Evolutionary conservation across 2,113 vertebrate genomes (phyloP), one percentile per base, ranked within the genome.

Genomic region (Engraulis encrasicolus): DNA sequence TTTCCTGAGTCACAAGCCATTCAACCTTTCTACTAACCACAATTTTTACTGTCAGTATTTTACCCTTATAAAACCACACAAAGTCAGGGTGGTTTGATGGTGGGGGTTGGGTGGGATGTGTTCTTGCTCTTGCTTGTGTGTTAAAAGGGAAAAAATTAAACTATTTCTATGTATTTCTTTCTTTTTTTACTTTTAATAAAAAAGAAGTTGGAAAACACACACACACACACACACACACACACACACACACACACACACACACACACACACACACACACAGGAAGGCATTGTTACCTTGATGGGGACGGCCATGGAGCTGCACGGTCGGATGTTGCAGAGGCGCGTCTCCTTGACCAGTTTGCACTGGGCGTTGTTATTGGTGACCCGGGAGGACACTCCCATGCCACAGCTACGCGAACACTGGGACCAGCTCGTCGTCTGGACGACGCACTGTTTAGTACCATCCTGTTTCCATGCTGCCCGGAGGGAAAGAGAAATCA

Each of bases 391-490:
- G n/a, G 96, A 96, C 48, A 96, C 86, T 19, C 95, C 96, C 92
- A 95, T 94, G 61, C 95, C 95, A 6, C 96, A 96, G 85, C 91
- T 96, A 83, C 95, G 94, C 1, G 96, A 96, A 84, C 96, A 96
- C 52, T 93, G 93, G 0, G 96, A 94, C 96, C 96, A 96, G 87
- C 91, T 93, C 2, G 95, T 96, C 6, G 95, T 96, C 92, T 96
- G 96, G 78, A 92, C 85, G 58, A 84, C 86, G 18, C 96, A 95
- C 79, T 93, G 89, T 61, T 90, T 90, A n/a, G n/a, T n/a, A 52
- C 90, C 91, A 48, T 85, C 79, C 78, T 93, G 92, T 77, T 87
- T 93, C 95, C 93, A 95, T 54, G 89, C 95, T 95, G 49, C 9
- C n/a, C 82, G 17, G n/a, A 52, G 18, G 34, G 12, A 52, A 78